These are phyloP conservation scores for Coenonympha arcania DNA, from an alignment of 2,888 invertebrate genomes.

Conservation along the genomic window DNA sequence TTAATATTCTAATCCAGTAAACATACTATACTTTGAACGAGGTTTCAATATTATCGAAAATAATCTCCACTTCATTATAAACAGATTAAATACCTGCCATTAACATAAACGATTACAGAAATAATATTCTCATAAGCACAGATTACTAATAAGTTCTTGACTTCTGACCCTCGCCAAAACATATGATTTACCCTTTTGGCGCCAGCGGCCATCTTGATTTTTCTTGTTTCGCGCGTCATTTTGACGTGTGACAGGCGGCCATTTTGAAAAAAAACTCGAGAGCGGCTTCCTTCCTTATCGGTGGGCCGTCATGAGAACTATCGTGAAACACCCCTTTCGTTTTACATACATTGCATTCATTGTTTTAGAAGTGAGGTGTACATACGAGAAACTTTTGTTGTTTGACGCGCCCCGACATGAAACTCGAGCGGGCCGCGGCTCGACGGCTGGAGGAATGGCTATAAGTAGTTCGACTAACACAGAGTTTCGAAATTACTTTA, in stretches of 20 bases:
- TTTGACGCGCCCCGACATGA: slow-evolving; percentile 47
- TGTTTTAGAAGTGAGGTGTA: slow-evolving; percentile 63
- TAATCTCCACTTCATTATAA: no score
- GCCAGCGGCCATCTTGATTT: slow-evolving; percentile 57
- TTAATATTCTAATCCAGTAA: no score
- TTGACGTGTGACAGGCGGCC: slow-evolving; percentile 67
- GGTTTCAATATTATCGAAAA: no score
- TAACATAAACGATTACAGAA: not conserved
- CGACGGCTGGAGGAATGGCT: slow-evolving; percentile 40
- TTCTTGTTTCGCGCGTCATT: slow-evolving; percentile 56
- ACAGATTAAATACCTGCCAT: not conserved
- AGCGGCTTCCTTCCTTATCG: slow-evolving; percentile 72
- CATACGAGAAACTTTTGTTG: slow-evolving; percentile 65
- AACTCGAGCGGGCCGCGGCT: slow-evolving; percentile 41
- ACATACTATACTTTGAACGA: no score
- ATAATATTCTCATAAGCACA: not conserved
- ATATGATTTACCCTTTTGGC: slow-evolving; percentile 7
- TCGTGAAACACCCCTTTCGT: slow-evolving; percentile 64
- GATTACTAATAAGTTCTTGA: no score
- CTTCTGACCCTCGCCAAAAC: not conserved
- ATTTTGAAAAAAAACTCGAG: slow-evolving; percentile 72
- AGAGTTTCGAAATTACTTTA: slow-evolving; percentile 20
- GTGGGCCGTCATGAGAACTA: slow-evolving; percentile 68
- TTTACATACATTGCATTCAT: slow-evolving; percentile 71
- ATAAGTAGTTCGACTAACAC: slow-evolving; percentile 31